Evolutionary conservation across 2,888 invertebrate genomes (phyloP).

Genomic region (Physocephala rufipes): DNA sequence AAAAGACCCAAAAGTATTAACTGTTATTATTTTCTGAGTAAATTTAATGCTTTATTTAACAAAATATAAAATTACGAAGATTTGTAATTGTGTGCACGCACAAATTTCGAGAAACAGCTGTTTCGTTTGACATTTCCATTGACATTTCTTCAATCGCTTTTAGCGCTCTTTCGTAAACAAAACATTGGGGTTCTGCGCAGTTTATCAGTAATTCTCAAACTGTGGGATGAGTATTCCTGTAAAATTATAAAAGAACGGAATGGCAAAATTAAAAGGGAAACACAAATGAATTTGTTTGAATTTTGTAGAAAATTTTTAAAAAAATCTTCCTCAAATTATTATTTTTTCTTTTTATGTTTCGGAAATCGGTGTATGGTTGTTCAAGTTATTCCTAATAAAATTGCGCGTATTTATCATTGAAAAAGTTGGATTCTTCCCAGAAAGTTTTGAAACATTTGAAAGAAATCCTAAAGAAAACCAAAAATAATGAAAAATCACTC

Average conservation of each 20-base stretch:
- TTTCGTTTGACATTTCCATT: slow-evolving; percentile 29
- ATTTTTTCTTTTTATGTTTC: too few species aligned
- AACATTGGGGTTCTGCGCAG: slow-evolving; percentile 16
- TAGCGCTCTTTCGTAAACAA: slow-evolving; percentile 13
- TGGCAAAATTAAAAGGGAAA: too few species aligned
- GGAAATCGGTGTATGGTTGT: too few species aligned
- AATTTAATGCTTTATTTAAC: not conserved
- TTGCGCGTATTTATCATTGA: too few species aligned
- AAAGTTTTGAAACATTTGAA: not conserved
- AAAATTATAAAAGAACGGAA: not conserved
- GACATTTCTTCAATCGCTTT: slow-evolving; percentile 14
- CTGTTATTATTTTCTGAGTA: not conserved
- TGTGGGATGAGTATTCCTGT: not conserved
- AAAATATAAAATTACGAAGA: not conserved
- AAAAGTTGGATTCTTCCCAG: not conserved
- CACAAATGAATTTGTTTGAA: not conserved
- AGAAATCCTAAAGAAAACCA: slow-evolving; percentile 38
- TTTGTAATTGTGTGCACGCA: not conserved
- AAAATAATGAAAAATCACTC: slow-evolving; percentile 34
- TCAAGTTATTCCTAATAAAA: too few species aligned
- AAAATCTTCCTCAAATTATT: not conserved
- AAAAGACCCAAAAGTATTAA: too few species aligned
- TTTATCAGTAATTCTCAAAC: slow-evolving; percentile 21
- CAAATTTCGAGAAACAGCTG: slow-evolving; percentile 31
- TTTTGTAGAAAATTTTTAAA: not conserved